phyloP scores from a whole-genome alignment of 2,113 vertebrate species.

The Asarcornis scutulata region DNA sequence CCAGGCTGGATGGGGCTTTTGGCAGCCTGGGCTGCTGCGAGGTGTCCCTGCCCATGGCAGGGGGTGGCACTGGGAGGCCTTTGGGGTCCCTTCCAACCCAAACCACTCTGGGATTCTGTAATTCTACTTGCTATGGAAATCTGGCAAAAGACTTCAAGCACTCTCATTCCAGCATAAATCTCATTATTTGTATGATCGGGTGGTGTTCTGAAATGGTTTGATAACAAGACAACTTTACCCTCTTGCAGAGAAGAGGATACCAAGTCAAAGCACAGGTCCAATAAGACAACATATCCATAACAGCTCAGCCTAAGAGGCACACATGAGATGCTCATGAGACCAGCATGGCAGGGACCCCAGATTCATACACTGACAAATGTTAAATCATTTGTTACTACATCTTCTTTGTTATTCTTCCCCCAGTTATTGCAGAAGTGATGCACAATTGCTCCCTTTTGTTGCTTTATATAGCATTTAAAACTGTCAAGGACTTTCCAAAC shows the following conservation, averaged over 20 bases:
- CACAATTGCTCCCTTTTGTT: background rate
- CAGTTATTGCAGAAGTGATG: background rate
- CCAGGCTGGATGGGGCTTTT: too few species aligned
- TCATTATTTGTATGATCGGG: background rate
- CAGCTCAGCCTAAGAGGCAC: background rate
- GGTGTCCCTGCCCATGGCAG: too few species aligned
- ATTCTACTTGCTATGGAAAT: background rate
- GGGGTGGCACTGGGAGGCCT: too few species aligned
- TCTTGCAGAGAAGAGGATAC: background rate
- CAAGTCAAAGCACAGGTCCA: background rate
- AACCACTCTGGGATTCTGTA: too few species aligned
- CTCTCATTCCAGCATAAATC: background rate
- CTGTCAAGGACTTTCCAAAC: background rate
- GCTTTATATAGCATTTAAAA: background rate
- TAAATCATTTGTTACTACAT: background rate
- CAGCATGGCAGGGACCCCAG: background rate
- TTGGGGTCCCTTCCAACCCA: too few species aligned
- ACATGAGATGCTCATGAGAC: background rate
- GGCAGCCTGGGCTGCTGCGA: too few species aligned
- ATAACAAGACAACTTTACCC: background rate
- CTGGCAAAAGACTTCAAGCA: background rate
- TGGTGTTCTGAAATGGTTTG: background rate
- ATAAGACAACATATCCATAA: background rate
- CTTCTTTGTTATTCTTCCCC: background rate
- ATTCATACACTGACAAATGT: background rate